phyloP scores from a whole-genome alignment of 2,797 vertebrate genomes.

The Leontopithecus rosalia region DNA sequence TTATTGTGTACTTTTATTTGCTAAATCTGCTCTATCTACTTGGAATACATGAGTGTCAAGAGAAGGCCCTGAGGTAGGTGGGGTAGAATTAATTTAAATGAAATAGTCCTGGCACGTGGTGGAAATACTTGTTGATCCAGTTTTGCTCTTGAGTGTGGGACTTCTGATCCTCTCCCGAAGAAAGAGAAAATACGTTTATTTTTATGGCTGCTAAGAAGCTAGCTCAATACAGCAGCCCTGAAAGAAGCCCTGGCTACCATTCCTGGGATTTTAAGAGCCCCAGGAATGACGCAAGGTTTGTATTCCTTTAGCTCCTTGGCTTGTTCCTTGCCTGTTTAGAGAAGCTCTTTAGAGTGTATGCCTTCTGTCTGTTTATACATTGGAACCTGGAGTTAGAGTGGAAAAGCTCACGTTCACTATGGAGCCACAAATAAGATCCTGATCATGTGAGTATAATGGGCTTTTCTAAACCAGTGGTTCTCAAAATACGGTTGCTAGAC shows the following conservation, averaged over 20 bases:
- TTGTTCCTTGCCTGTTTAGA: background rate
- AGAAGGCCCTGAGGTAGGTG: background rate
- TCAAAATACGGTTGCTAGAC: background rate
- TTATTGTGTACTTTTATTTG: background rate
- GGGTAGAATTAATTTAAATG: background rate
- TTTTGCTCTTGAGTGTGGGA: background rate
- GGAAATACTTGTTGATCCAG: background rate
- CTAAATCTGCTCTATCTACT: background rate
- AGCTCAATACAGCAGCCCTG: background rate
- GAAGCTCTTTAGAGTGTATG: background rate
- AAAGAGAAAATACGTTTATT: background rate
- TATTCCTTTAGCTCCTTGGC: background rate
- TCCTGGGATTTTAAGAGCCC: background rate
- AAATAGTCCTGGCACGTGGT: background rate
- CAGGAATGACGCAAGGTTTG: background rate
- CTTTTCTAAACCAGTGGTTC: background rate
- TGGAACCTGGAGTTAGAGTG: slow-evolving; percentile 29
- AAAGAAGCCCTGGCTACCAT: background rate
- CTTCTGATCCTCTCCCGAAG: background rate
- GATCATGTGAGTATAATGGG: background rate
- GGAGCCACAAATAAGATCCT: background rate
- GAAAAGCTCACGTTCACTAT: background rate
- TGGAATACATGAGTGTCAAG: background rate
- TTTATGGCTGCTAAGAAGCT: background rate
- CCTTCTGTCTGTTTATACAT: background rate